These are phyloP conservation scores for Leuciscus idus DNA, from an alignment of 2,113 vertebrate genomes.

Conservation along the genomic window DNA sequence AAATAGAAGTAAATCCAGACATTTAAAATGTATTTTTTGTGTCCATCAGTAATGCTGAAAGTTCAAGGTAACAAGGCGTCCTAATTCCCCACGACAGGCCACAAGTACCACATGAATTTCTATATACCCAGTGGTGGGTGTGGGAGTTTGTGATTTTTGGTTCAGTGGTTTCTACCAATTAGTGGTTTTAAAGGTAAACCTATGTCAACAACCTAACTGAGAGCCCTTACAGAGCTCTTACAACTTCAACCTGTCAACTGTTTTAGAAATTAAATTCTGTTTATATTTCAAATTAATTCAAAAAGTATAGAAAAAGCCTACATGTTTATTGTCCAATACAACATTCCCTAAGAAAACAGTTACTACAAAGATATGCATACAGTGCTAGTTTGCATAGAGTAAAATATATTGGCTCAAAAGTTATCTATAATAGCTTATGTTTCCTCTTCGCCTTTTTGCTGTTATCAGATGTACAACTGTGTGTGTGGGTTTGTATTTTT, in stretches of 20 bases:
- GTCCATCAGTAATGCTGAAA: background rate
- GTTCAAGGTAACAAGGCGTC: background rate
- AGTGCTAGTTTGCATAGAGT: background rate
- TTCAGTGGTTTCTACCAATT: background rate
- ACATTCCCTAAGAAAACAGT: background rate
- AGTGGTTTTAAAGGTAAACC: slow-evolving; percentile 26
- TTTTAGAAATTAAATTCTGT: background rate
- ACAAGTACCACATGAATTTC: slow-evolving; percentile 25
- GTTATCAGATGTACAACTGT: slow-evolving; percentile 20
- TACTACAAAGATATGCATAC: background rate
- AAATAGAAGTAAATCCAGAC: background rate
- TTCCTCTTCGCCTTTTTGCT: slow-evolving; percentile 1
- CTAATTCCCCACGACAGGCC: background rate
- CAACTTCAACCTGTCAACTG: background rate
- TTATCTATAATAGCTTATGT: background rate
- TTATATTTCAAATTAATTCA: background rate
- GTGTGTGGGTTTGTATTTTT: slow-evolving; percentile 9
- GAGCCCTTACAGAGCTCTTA: background rate
- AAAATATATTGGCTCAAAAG: background rate
- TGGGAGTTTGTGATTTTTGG: slow-evolving; percentile 15
- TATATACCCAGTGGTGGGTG: slow-evolving; percentile 20
- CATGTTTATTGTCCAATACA: background rate
- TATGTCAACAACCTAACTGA: slow-evolving; percentile 2
- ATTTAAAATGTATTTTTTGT: background rate
- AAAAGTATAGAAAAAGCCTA: background rate